Evolutionary conservation across 1,140 invertebrate species (phyloP).

Genomic region (Brachionus calyciflorus): DNA sequence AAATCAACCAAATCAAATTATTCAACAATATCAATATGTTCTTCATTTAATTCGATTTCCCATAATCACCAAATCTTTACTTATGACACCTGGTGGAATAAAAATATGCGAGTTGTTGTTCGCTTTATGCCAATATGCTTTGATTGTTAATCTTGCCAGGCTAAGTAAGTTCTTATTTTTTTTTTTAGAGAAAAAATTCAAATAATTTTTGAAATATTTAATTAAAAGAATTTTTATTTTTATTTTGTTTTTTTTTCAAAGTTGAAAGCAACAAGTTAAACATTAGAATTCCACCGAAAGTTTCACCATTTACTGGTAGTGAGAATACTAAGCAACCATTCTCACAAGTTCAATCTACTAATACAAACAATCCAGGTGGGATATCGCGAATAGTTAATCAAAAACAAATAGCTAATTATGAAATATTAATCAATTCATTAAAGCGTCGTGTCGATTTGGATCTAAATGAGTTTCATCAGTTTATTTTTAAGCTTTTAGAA

Average conservation of each 20-base stretch:
- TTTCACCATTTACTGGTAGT: not conserved
- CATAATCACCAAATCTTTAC: constrained; percentile 18
- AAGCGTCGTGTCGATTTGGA: not conserved
- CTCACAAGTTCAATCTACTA: not conserved
- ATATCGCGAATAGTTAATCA: not conserved
- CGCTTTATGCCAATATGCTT: constrained; percentile 13
- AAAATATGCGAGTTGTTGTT: constrained; percentile 39
- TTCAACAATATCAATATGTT: constrained; percentile 10
- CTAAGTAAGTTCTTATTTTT: constrained; percentile 1
- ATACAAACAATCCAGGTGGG: not conserved
- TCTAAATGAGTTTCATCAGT: constrained; percentile 7
- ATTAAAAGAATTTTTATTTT: too few relatives aligned
- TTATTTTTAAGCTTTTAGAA: not conserved
- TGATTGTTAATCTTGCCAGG: constrained; percentile 8
- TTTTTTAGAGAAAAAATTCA: not conserved
- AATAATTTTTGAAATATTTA: too few relatives aligned
- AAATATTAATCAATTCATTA: not conserved
- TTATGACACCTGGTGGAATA: constrained; percentile 18
- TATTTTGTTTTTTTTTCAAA: not conserved
- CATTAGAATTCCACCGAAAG: not conserved
- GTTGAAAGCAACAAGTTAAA: constrained; percentile 12
- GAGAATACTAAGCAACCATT: not conserved
- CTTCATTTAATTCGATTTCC: constrained; percentile 17
- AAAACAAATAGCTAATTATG: constrained; percentile 4
- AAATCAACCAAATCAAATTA: not conserved